Base-by-base conservation (phyloP, 2,888 invertebrate genomes). In the Steinernema hermaphroditum region DNA sequence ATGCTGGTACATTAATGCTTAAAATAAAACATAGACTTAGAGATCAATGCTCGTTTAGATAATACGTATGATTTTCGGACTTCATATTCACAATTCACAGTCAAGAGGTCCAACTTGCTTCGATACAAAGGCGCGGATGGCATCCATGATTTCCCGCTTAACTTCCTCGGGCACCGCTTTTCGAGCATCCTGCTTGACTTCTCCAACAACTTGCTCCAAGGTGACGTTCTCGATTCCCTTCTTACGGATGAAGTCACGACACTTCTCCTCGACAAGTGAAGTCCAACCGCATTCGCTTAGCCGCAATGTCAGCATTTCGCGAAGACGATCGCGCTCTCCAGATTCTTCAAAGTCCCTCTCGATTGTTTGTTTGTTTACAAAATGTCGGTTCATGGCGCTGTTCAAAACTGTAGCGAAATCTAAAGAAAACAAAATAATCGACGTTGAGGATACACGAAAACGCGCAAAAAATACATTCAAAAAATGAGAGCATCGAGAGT, bases 201-300 rank as follows among this genome's bases (percentile, higher is more conserved):
- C 34, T 2, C 27, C 62, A 6, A 62, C 62, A 14, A 62, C 29
- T 32, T 62, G 27, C 27, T 62, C 62, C 29, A 62, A 14, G 1
- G 62, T 62, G 2, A 62, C 34, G 16, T 62, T 62, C 32, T 62
- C 62, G 27, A 22, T 27, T 24, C 27, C 54, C 14, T 34, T 22
- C n/a, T 62, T 27, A 12, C 32, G 14, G 62, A 62, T 62, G 34
- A 62, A 34, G 1, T 62, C 27, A 16, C 27, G 27, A 32, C 62
- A 29, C 27, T 62, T 16, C 6, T 46, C n/a, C 14, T 62, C 62
- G 1, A 62, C 29, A n/a, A 16, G 16, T n/a, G 29, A 12, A 29
- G 62, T 62, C 62, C 62, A 62, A 8, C 62, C 62, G 16, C 32
- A 32, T 29, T 24, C 27, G 34, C 32, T 62, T 27, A 62, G 34